Conservation (phyloP, 2,797 vertebrate genomes). For the Pterois miles region DNA sequence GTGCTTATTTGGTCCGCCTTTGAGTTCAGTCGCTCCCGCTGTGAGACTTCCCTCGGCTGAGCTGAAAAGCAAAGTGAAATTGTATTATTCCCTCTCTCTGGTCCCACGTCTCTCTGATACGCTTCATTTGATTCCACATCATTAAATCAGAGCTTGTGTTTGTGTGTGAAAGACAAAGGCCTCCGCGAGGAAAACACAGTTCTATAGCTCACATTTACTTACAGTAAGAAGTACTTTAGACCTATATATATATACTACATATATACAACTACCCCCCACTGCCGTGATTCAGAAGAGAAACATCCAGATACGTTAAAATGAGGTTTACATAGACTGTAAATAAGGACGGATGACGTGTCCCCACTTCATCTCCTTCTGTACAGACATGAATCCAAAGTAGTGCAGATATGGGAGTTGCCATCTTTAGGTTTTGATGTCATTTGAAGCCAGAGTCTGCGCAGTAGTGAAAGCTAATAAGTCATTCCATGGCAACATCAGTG, state of each 20-base stretch:
- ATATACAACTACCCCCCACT: background rate
- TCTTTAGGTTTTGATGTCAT: too few relatives aligned
- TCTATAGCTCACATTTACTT: background rate
- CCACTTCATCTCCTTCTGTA: background rate
- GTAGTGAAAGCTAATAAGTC: too few relatives aligned
- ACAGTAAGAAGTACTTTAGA: background rate
- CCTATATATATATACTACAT: background rate
- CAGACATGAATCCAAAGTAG: too few relatives aligned
- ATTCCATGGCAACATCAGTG: too few relatives aligned
- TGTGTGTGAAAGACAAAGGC: background rate
- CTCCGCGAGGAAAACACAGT: background rate
- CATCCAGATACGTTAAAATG: too few relatives aligned
- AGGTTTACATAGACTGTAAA: too few relatives aligned
- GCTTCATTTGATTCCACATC: conserved; percentile 21
- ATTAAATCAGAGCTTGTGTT: background rate
- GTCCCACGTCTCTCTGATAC: background rate
- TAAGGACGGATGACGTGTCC: too few relatives aligned
- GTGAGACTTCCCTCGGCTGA: background rate
- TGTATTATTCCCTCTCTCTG: conserved; percentile 40
- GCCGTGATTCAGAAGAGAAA: too few relatives aligned
- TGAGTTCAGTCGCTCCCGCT: conserved; percentile 9
- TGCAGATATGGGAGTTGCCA: too few relatives aligned
- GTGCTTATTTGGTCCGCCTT: conserved; percentile 8
- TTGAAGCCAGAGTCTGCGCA: too few relatives aligned
- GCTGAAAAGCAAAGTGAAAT: conserved; percentile 32